Conservation (phyloP, 2,888 invertebrate genomes). For the Noctua comes region DNA sequence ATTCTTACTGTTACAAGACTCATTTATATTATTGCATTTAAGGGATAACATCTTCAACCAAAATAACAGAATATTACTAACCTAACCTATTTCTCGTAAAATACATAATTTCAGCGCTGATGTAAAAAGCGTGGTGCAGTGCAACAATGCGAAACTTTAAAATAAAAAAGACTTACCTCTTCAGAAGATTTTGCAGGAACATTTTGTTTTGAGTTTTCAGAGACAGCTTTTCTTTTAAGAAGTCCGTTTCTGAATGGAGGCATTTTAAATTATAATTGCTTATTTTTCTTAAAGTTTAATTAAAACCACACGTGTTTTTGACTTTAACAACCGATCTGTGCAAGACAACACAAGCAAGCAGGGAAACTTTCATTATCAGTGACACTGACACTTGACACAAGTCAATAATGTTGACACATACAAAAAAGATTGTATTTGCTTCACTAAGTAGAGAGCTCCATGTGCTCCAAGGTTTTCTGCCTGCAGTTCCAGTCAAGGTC, state of each 20-base stretch:
- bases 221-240: slow-evolving; percentile 80
- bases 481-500: no score
- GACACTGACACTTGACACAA: slow-evolving; percentile 17
- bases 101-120: background rate
- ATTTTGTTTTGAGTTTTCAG: slow-evolving; percentile 59
- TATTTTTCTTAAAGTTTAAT: slow-evolving; percentile 9
- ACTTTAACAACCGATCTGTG: slow-evolving; percentile 4
- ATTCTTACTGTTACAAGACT: background rate
- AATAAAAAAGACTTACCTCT: slow-evolving; percentile 68
- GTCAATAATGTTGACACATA: background rate
- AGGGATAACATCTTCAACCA: background rate
- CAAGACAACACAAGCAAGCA: background rate
- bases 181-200: slow-evolving; percentile 59
- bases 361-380: background rate
- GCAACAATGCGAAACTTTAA: slow-evolving; percentile 12
- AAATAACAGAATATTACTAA: background rate
- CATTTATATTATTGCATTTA: background rate
- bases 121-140: slow-evolving; percentile 29
- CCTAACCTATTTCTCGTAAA: background rate
- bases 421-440: background rate
- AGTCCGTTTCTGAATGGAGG: slow-evolving; percentile 84
- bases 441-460: no score
- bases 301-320: slow-evolving; percentile 61
- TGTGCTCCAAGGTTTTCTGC: no score
- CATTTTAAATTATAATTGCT: slow-evolving; percentile 73